These are phyloP conservation scores for Hemicordylus capensis DNA, from an alignment of 2,113 vertebrate species.

Conservation along the genomic window DNA sequence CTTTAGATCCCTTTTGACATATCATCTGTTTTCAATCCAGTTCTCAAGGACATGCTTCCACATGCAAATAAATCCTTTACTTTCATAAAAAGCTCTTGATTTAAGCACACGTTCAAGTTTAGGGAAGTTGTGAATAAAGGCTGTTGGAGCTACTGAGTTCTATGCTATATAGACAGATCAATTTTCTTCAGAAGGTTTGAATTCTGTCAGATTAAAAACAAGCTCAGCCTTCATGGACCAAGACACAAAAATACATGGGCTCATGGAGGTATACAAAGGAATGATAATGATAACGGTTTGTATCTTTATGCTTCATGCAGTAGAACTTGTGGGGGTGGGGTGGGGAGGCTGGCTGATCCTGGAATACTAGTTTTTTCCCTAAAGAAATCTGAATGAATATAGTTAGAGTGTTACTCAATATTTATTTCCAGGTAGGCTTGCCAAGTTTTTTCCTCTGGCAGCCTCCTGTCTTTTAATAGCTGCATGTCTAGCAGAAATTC, in stretches of 20 bases:
- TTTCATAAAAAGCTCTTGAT: not conserved
- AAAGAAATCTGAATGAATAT: conserved; percentile 23
- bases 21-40: not conserved
- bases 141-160: not conserved
- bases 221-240: not conserved
- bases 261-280: not conserved
- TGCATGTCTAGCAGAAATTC: not conserved
- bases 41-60: not conserved
- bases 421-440: not conserved
- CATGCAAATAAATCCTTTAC: not conserved
- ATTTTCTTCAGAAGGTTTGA: conserved; percentile 6
- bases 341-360: no score
- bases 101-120: not conserved
- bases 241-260: not conserved
- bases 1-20: not conserved
- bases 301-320: not conserved
- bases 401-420: not conserved
- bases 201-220: not conserved
- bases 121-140: conserved; percentile 4
- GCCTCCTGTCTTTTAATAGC: not conserved
- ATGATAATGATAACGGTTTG: conserved; percentile 28
- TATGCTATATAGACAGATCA: not conserved
- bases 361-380: not conserved
- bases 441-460: not conserved
- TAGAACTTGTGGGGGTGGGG: no score